phyloP scores from a whole-genome alignment of 2,113 vertebrate species.

The Furnarius figulus region DNA sequence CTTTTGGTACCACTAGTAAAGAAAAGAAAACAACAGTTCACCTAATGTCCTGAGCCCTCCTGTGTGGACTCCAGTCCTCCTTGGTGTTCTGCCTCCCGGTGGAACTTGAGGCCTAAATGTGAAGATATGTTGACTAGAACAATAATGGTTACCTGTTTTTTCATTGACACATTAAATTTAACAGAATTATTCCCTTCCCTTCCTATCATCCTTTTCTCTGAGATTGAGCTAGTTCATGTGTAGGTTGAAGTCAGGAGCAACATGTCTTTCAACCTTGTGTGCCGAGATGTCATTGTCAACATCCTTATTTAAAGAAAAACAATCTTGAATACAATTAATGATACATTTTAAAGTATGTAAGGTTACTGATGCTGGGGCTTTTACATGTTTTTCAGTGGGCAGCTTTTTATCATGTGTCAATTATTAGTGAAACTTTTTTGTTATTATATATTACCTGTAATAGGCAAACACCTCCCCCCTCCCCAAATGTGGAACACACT shows the following conservation, averaged over 20 bases:
- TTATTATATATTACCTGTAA: not conserved
- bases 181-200: not conserved
- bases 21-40: accelerated
- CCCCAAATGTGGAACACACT: not conserved
- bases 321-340: not conserved
- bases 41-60: not conserved
- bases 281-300: not conserved
- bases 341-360: not conserved
- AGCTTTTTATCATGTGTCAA: not conserved
- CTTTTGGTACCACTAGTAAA: not conserved
- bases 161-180: not conserved
- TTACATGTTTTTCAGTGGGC: not conserved
- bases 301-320: not conserved
- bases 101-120: not conserved
- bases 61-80: not conserved
- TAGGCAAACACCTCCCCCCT: not conserved
- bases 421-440: not conserved
- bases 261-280: not conserved
- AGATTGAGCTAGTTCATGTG: not conserved
- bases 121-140: not conserved
- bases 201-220: not conserved
- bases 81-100: not conserved
- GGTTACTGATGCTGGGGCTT: not conserved
- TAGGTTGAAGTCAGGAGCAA: not conserved
- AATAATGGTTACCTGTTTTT: not conserved